Percentiles rank a stretch among this genome's conserved stretches.
Evolutionary conservation across 2,797 vertebrate species (phyloP).

Genomic region (Limosa lapponica): DNA sequence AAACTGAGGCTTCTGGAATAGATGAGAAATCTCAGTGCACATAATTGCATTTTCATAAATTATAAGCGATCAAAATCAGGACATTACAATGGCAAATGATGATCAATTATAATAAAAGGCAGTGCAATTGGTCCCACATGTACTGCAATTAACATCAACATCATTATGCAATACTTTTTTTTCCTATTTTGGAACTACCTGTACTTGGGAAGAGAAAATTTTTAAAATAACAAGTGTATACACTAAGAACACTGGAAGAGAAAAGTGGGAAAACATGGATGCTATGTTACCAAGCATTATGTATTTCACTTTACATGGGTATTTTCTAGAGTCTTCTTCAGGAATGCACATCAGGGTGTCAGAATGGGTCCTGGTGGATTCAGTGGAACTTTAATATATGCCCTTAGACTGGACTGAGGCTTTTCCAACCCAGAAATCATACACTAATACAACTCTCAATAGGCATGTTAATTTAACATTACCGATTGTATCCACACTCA

Average conservation of each 20-base stretch:
- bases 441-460: background rate
- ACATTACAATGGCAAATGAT: background rate
- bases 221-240: background rate
- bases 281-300: fast-evolving
- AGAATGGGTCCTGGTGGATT: background rate
- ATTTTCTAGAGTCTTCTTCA: background rate
- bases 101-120: background rate
- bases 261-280: background rate
- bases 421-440: slow-evolving; percentile 4
- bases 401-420: background rate
- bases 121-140: background rate
- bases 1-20: background rate
- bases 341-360: background rate
- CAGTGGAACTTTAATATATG: background rate
- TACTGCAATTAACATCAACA: background rate
- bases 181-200: slow-evolving; percentile 10
- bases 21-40: background rate
- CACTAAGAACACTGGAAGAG: background rate
- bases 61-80: background rate
- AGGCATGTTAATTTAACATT: background rate
- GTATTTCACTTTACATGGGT: background rate
- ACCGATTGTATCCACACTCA: background rate
- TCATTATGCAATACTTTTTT: background rate
- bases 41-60: background rate
- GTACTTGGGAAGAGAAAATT: background rate